phyloP scores from a whole-genome alignment of 2,113 vertebrate species.

The Tenebrosternarchus preto region DNA sequence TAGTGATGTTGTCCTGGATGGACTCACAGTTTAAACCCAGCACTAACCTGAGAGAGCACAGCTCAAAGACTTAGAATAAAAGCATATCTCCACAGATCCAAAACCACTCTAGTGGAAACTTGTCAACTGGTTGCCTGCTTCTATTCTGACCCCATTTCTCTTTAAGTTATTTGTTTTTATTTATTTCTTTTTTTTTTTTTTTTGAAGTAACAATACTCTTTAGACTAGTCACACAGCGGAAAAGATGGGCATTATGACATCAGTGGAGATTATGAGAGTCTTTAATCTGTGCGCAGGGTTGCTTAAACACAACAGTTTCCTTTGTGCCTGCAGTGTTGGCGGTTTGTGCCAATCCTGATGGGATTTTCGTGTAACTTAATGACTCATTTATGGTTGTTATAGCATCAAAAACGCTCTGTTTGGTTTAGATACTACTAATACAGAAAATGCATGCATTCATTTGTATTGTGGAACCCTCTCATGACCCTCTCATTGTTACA shows the following conservation, averaged over 20 bases:
- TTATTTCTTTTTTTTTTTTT: too few species aligned
- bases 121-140: background rate
- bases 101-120: background rate
- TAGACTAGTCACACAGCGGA: slow-evolving; percentile 20
- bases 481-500: too few species aligned
- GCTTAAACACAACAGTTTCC: background rate
- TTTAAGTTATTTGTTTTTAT: background rate
- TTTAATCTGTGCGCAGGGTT: background rate
- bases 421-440: too few species aligned
- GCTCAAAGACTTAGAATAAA: background rate
- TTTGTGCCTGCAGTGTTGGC: background rate
- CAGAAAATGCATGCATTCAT: too few species aligned
- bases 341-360: background rate
- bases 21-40: slow-evolving; percentile 30
- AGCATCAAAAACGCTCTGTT: too few species aligned
- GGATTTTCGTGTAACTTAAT: background rate
- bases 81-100: background rate
- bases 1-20: slow-evolving; percentile 23
- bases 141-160: too few species aligned
- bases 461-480: too few species aligned
- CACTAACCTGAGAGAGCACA: slow-evolving; percentile 14
- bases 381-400: too few species aligned
- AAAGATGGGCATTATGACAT: background rate
- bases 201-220: background rate
- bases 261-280: too few species aligned